Evolutionary conservation across 2,888 invertebrate species (phyloP).

Genomic region (Orthosia gracilis): DNA sequence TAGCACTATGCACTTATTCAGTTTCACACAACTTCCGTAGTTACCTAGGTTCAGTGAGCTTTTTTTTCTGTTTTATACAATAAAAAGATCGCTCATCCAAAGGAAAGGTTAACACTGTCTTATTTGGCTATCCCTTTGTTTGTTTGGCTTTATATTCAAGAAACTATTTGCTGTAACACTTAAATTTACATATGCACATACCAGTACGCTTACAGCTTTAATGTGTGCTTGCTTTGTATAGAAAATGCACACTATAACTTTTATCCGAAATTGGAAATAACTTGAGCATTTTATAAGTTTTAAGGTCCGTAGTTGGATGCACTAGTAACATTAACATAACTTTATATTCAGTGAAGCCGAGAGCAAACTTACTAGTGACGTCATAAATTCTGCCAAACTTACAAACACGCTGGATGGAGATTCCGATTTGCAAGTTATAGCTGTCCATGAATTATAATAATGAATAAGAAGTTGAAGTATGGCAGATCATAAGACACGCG

Average conservation of each 20-base stretch:
- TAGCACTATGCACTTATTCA: slow-evolving; percentile 50
- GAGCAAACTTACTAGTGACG: slow-evolving; percentile 85
- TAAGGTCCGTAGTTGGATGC: slow-evolving; percentile 84
- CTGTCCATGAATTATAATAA: slow-evolving; percentile 80
- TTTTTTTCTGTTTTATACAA: slow-evolving; percentile 31
- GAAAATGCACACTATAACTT: slow-evolving; percentile 70
- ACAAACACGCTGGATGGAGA: slow-evolving; percentile 85
- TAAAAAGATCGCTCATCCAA: background rate
- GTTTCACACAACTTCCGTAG: slow-evolving; percentile 45
- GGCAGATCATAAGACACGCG: slow-evolving; percentile 56
- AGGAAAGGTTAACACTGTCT: slow-evolving; percentile 8
- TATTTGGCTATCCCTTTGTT: background rate
- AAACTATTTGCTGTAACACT: slow-evolving; percentile 10
- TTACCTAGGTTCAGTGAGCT: slow-evolving; percentile 19
- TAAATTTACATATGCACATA: slow-evolving; percentile 21
- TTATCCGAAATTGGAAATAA: slow-evolving; percentile 80
- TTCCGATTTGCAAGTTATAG: slow-evolving; percentile 86
- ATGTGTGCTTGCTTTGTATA: slow-evolving; percentile 26
- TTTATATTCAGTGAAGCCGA: slow-evolving; percentile 88
- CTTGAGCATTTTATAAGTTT: slow-evolving; percentile 86
- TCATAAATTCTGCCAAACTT: slow-evolving; percentile 88
- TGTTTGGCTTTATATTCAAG: slow-evolving; percentile 22
- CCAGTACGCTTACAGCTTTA: slow-evolving; percentile 42
- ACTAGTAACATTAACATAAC: slow-evolving; percentile 87
- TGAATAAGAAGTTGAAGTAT: slow-evolving; percentile 72